A percentile compares a stretch with the other conserved stretches of the same genome.
Evolutionary conservation across 2,888 invertebrate genomes (phyloP).

Genomic region (Drosophila macrospina): DNA sequence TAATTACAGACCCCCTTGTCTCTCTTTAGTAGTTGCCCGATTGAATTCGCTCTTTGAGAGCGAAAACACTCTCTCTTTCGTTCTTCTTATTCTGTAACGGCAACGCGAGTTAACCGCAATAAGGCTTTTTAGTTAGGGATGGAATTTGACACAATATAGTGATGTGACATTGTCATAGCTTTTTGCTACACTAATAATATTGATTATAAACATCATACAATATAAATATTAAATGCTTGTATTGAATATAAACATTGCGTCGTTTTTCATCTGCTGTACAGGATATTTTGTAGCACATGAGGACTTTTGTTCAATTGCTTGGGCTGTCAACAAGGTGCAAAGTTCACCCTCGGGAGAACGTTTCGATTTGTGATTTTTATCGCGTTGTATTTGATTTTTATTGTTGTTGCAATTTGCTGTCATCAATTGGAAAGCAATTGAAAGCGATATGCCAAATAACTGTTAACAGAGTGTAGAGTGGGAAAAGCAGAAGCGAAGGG

Average conservation of each 20-base stretch:
- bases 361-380: constrained; percentile 64
- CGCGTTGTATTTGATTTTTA: constrained; percentile 56
- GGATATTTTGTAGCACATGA: constrained; percentile 21
- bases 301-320: constrained; percentile 33
- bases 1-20: too few relatives aligned
- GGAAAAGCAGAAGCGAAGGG: background rate
- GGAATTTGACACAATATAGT: too few relatives aligned
- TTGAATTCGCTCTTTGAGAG: too few relatives aligned
- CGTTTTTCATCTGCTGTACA: background rate
- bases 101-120: too few relatives aligned
- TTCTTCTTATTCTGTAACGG: too few relatives aligned
- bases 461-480: constrained; percentile 13
- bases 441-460: constrained; percentile 48
- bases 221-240: background rate
- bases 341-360: constrained; percentile 7
- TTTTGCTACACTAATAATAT: too few relatives aligned
- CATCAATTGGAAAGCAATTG: constrained; percentile 64
- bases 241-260: too few relatives aligned
- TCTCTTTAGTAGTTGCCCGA: too few relatives aligned
- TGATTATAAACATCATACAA: too few relatives aligned
- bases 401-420: constrained; percentile 59
- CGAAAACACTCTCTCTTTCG: too few relatives aligned
- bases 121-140: too few relatives aligned
- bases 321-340: constrained; percentile 47
- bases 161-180: too few relatives aligned